phyloP scores from a whole-genome alignment of 2,888 invertebrate genomes.

The Tachina lurida region DNA sequence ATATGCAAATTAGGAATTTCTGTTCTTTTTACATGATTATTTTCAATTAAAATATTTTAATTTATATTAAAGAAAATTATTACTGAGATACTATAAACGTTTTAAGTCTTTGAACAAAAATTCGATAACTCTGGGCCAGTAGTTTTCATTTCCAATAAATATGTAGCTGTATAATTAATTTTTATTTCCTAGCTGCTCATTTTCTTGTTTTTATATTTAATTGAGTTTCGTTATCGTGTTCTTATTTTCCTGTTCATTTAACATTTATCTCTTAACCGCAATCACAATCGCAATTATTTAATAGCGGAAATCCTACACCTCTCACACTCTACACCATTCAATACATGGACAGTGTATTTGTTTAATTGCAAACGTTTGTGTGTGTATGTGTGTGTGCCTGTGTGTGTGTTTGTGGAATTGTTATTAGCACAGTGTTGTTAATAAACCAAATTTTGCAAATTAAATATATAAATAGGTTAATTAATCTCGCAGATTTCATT shows the following conservation, averaged over 20 bases:
- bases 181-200: background rate
- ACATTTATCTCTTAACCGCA: conserved; percentile 78
- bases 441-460: background rate
- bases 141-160: background rate
- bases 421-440: conserved; percentile 2
- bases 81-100: background rate
- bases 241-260: conserved; percentile 81
- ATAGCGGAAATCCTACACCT: conserved; percentile 75
- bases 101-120: background rate
- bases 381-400: background rate
- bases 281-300: conserved; percentile 80
- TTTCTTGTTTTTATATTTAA: background rate
- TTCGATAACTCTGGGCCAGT: background rate
- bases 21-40: background rate
- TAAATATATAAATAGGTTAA: background rate
- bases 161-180: background rate
- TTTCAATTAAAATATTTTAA: background rate
- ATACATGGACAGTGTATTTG: conserved; percentile 11
- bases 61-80: background rate
- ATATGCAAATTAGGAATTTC: background rate
- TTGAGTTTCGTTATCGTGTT: conserved; percentile 68
- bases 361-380: background rate
- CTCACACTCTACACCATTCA: conserved; percentile 3
- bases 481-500: background rate
- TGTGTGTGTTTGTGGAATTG: background rate